Base-by-base conservation (phyloP, 2,797 vertebrate genomes). In the Gymnodraco acuticeps region DNA sequence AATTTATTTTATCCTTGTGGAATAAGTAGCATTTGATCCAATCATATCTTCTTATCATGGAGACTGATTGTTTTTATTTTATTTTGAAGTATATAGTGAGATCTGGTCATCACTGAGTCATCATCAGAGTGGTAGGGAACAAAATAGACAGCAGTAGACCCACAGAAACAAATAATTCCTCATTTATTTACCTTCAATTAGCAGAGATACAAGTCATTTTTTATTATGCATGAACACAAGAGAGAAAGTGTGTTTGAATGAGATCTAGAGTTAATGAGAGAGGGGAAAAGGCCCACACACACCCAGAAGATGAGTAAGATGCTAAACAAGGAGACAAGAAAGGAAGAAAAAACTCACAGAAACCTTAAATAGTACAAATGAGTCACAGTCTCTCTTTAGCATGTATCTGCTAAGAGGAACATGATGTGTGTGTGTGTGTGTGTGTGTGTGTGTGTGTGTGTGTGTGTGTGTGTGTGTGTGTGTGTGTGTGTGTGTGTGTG, bases 291-390 rank as follows among this genome's bases (percentile, higher is more conserved):
- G 10, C 27, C 77, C 63, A 45, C 20, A 45, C 54, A 77, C 82
- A 82, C 42, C 52, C 43, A 56, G 47, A 86, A 23, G 62, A 79
- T 56, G 61, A 83, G 59, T 56, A 20, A 20, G 61, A 71, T 70
- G 42, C 61, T 63, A 47, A 54, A 50, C 13, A 13, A 60, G 67
- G 50, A 69, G 50, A 69, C 60, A 78, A 77, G 43, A 86, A 61
- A 85, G 63, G 72, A 85, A 81, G 73, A 55, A 15, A 17, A 7
- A 77, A 65, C 77, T 81, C 71, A 77, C 59, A 80, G 69, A 82
- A 69, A 65, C 70, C 60, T 87, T 86, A 87, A 90, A 83, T 86
- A 80, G 83, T 80, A 83, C 78, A 91, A 88, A 92, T 89, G 83
- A 87, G 74, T 47, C 71, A 23, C 2, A 2, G 19, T 70, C 15